Base-by-base conservation (phyloP, 2,888 invertebrate species). In the Parnassius smintheus region DNA sequence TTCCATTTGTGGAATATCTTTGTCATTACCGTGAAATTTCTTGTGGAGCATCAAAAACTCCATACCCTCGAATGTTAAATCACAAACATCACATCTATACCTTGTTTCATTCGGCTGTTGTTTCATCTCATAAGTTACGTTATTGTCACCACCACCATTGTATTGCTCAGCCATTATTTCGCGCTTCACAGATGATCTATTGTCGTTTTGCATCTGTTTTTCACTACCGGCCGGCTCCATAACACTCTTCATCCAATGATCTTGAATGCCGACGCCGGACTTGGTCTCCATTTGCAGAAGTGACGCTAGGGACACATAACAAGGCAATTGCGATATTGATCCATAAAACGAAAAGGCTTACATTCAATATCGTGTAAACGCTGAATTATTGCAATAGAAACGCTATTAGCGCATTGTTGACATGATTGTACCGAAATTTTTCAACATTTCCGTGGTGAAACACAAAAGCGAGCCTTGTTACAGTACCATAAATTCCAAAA, bases 401-500 rank as follows among this genome's bases (percentile, higher is more conserved):
- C 77, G 74, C 73, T 84, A 82, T 79, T 81, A 77, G 66, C 75
- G 77, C 81, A 82, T 86, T 90, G 89, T 91, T 90, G 87, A 89
- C 88, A 80, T 78, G 78, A 78, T 84, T 81, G 70, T 77, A 68
- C 77, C 76, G 75, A 76, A 76, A 82, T 82, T 85, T 88, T 85
- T 80, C 78, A 80, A 81, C 75, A 78, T 79, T 80, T 81, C 78
- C 77, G 65, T 69, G 70, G 81, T 80, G 83, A 84, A 88, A 87
- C 80, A 91, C 90, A 90, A 91, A 88, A 91, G 88, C 78, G 81
- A 91, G 90, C 91, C 91, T 91, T 91, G 91, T 91, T 90, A 88
- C 91, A 77, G 85, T 83, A 86, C 86, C 88, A 91, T 91, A 91
- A 91, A 91, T 91, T 89, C 91, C 91, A 91, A 89, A 90, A 91